phyloP scores from a whole-genome alignment of 2,113 vertebrate species.

The Poeciliopsis retropinna region DNA sequence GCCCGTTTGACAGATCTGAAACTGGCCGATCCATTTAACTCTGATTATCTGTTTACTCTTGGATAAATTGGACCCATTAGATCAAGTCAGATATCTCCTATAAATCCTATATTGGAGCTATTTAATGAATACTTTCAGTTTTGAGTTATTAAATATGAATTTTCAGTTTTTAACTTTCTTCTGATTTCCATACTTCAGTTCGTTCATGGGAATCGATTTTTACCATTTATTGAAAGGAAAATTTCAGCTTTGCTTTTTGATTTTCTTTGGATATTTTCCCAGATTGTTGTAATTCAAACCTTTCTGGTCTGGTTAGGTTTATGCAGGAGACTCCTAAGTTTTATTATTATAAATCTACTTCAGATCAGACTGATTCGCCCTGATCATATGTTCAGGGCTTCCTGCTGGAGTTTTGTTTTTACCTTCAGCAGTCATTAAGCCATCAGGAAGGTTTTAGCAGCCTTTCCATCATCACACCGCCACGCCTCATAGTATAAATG shows the following conservation, averaged over 20 bases:
- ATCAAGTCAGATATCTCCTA: not conserved
- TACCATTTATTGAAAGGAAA: no score
- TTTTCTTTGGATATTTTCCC: not conserved
- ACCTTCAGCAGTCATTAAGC: not conserved
- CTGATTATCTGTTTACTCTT: not conserved
- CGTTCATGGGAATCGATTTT: no score
- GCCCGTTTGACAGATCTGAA: not conserved
- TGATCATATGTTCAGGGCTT: not conserved
- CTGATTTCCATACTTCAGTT: no score
- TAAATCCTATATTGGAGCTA: not conserved
- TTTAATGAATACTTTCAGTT: not conserved
- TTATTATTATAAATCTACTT: not conserved
- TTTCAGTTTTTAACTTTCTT: not conserved
- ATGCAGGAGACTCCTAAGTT: not conserved
- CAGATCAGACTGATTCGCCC: not conserved
- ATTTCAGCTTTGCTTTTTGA: not conserved
- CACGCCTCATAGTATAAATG: constrained; percentile 11
- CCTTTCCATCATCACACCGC: constrained; percentile 6
- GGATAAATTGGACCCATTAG: not conserved
- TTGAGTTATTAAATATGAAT: not conserved
- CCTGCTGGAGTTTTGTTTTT: not conserved
- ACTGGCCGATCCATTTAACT: not conserved
- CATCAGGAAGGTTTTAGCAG: constrained; percentile 9
- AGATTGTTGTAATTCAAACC: no score
- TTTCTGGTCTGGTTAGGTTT: not conserved